Base-by-base conservation (phyloP, 2,888 invertebrate genomes). In the Aproaerema taeniolella region DNA sequence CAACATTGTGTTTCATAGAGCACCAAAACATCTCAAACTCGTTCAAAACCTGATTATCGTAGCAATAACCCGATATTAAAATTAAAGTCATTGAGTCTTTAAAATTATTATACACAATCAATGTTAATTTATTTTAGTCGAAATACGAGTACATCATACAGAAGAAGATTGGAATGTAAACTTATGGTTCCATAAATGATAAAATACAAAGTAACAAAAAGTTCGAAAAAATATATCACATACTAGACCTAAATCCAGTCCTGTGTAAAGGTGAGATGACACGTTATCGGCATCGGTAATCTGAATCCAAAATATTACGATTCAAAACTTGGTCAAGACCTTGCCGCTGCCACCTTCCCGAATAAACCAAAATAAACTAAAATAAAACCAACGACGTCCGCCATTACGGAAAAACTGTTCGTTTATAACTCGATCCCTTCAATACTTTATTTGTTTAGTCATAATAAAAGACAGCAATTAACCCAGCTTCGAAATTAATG, bases 241-340 rank as follows among this genome's bases (percentile, higher is more conserved):
- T 6, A 8, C 26, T n/a, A n/a, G 2, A 26, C 38, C 46, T n/a
- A 33, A 74, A 40, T 78, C 43, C 75, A 48, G 45, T 66, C 67
- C 82, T 79, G 80, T 49, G 47, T 47, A 50, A 68, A 85, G 79
- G 83, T 80, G 85, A 83, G 83, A 85, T 81, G 82, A 78, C 68
- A 62, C 72, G 70, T 78, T 86, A 87, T 87, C 87, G 61, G 67
- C 54, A 55, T 51, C 60, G 70, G 87, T 87, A 87, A 87, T 87
- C 87, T 83, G 80, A 85, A 67, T 77, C 80, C 81, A 78, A 86
- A 87, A 85, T 87, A 87, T 87, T 87, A 87, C 81, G 80, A 85
- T 80, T 82, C 80, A 79, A 79, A 85, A 85, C 79, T 85, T 85
- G 82, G 83, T 77, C 80, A 81, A 76, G 76, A 75, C 73, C 78